Evolutionary conservation across 2,113 vertebrate genomes (phyloP), one percentile per base, ranked within the genome.

Genomic region (Bungarus multicinctus): DNA sequence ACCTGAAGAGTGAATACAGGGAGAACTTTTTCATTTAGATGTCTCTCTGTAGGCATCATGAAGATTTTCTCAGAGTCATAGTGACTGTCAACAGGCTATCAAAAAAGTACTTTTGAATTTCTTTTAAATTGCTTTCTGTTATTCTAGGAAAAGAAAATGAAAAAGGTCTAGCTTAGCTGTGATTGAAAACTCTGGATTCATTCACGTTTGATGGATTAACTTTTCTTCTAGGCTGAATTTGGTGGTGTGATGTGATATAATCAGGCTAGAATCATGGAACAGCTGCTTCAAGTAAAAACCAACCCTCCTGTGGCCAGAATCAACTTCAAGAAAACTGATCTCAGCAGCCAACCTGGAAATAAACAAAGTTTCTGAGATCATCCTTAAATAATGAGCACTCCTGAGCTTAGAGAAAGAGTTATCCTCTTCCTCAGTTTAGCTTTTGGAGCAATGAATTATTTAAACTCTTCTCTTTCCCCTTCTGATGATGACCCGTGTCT

Each of bases 311-410:
- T 95, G 54, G 57, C 22, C 87, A 89, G n/a, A 93, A 85, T 43
- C 22, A 69, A 91, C 91, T 85, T 91, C 54, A 89, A 93, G 55
- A 14, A 2, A 50, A 12, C 43, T 94, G 86, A 93, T 94, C 95
- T 95, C 85, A 81, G 88, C 74, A 93, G 86, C 92, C 81, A 92
- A 91, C 47, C 14, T 23, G 55, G 88, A 43, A 86, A 55, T 23
- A 90, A 93, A 90, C 43, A 54, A 69, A 94, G 89, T 92, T 95
- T 96, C 87, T 86, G 50, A 93, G 85, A 92, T 93, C 92, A 94
- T 4, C 30, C 18, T 94, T 95, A 94, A 95, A 94, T 94, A 93
- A 20, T 94, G 91, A 5, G 85, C 92, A 86, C 88, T 85, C 45
- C 39, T 3, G 81, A 93, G 87, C 20, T 88, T 60, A 50, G 30